Base-by-base conservation (phyloP, 2,888 invertebrate genomes). In the Drosophila mulleri region DNA sequence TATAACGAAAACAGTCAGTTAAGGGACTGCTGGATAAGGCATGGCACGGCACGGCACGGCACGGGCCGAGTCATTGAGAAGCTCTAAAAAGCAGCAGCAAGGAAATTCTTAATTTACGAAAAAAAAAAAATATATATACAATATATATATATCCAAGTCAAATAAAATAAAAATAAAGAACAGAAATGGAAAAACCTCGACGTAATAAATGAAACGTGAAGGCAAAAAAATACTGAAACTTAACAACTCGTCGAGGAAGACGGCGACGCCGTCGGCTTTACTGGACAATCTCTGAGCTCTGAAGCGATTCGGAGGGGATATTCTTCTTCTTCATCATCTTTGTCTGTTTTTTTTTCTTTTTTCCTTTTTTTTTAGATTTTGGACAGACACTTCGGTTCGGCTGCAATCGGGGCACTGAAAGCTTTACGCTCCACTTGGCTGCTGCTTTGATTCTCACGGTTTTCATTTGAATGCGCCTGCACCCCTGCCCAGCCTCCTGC, bases 1-100 rank as follows among this genome's bases (percentile, higher is more conserved):
- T 87, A 85, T 85, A 87, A 83, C 85, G 88, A 88, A 85, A 87
- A 84, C 88, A 82, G 84, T 84, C 85, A 83, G 84, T 75, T 84
- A 73, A 74, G 61, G 41, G 72, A 56, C 74, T 53, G 37, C 29
- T 29, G 32, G 44, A 57, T 61, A 61, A 56, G 42, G 26, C 39
- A 16, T 14, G 42, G 50, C 48, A 47, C 12, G 29, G 16, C 2
- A 47, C 12, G 29, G 16, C 2, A 26, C 8, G 66, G 67, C 41
- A 20, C 16, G 67, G 65, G 47, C 48, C 64, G 52, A 73, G 82
- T 83, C 80, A 82, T 84, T 80, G 83, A 83, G 70, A 64, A 75
- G 80, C 83, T 83, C 83, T 76, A 77, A 76, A 82, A 78, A 83
- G 80, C 83, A 70, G 73, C 67, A 77, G 73, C 67, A 77, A 65